A percentile compares a stretch with the other conserved stretches of the same genome.
These are phyloP conservation scores for Podarcis siculus DNA, from an alignment of 2,797 vertebrate species.

Conservation along the genomic window DNA sequence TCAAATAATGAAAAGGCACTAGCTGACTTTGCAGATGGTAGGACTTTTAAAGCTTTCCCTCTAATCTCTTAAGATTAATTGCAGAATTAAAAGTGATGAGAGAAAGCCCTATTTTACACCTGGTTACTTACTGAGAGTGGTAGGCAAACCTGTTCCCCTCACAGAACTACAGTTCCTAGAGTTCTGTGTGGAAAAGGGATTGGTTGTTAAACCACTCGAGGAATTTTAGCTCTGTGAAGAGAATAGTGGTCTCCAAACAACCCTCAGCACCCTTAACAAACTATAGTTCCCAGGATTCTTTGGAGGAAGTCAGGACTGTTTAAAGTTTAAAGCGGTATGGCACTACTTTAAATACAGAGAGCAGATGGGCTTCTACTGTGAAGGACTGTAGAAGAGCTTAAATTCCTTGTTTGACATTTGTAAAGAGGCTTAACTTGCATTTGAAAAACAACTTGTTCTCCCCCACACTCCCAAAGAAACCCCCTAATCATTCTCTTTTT, in stretches of 20 bases:
- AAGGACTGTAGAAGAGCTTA: neutral
- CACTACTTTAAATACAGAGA: no score
- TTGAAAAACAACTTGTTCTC: neutral
- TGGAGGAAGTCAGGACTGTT: no score
- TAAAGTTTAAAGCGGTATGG: no score
- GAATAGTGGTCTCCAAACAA: no score
- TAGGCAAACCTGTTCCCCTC: neutral
- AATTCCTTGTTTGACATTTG: neutral
- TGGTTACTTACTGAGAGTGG: neutral
- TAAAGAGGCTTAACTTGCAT: neutral
- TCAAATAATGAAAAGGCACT: slow-evolving; percentile 12
- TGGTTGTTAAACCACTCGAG: no score
- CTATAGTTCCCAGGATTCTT: no score
- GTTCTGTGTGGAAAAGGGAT: neutral
- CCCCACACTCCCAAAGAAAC: neutral
- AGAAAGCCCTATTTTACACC: slow-evolving; percentile 3
- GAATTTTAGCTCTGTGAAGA: no score
- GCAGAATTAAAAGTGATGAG: slow-evolving; percentile 11
- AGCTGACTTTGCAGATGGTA: slow-evolving; percentile 20
- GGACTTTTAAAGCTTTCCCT: slow-evolving; percentile 6
- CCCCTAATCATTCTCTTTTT: neutral
- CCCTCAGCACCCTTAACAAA: no score
- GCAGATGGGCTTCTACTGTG: no score
- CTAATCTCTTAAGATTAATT: slow-evolving; percentile 18
- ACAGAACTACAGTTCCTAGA: no score